Base-by-base conservation (phyloP, 2,888 invertebrate genomes). In the Cepaea hortensis region DNA sequence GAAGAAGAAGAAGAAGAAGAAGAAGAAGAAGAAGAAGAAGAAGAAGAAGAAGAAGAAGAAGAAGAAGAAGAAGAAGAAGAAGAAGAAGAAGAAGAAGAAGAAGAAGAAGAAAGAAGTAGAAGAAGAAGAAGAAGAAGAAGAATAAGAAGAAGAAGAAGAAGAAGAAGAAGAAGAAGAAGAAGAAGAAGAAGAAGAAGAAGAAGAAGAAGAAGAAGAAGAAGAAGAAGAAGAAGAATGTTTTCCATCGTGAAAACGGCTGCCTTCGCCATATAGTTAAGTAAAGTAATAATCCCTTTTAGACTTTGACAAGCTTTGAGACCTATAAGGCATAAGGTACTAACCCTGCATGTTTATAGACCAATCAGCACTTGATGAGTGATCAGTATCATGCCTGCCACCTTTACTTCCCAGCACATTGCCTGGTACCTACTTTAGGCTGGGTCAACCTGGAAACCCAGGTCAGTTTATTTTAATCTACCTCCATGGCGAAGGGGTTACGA, bases 1-100 rank as follows among this genome's bases (percentile, higher is more conserved):
- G 46, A 46, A 81, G 81, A 15, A 61, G 61, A 62, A 81, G 81
- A 61, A 62, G 48, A n/a, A 46, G 81, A 23, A 61, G n/a, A n/a
- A 62, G 62, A n/a, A 18, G n/a, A n/a, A 13, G 81, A 81, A 18
- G 18, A 65, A 18, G 65, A 65, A 18, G 18, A 65, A 18, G 18
- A 18, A 18, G 18, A 18, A 18, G 18, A 18, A 65, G 18, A 18
- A 18, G 18, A 18, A 65, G 18, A 18, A 65, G 65, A 18, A 65
- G 65, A 18, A 65, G 65, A 18, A 65, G 65, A 65, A 65, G 65
- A 18, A 65, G 65, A 65, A 65, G 65, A 65, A 18, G 65, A 65
- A 18, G 65, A 65, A 18, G 18, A 65, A 18, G 65, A 65, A 18
- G 18, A 65, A 18, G 18, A 18, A 18, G 18, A 18, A 18, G 18